Conservation (phyloP, 2,113 vertebrate genomes). For the Capreolus pygargus region DNA sequence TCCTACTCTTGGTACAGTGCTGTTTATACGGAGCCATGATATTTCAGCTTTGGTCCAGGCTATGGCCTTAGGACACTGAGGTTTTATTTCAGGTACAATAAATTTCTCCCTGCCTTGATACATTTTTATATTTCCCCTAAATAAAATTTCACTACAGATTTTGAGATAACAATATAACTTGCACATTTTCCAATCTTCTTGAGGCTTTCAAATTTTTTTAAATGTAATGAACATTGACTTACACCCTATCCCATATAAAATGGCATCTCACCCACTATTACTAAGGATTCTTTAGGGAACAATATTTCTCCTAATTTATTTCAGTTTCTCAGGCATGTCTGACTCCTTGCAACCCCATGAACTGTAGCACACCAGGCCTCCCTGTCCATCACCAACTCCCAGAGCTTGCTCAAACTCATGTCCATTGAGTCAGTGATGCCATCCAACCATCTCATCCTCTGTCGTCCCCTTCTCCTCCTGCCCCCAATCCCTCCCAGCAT, state of each 20-base stretch:
- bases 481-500: background rate
- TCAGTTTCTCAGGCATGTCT: rapidly evolving
- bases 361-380: background rate
- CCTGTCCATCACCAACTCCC: background rate
- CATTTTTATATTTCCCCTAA: background rate
- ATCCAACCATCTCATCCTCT: background rate
- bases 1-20: background rate
- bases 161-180: background rate
- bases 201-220: background rate
- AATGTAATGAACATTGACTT: background rate
- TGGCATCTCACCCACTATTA: background rate
- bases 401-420: background rate
- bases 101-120: background rate
- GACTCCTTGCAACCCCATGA: background rate
- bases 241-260: background rate
- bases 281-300: background rate
- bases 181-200: background rate
- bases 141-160: background rate
- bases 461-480: background rate
- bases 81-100: background rate
- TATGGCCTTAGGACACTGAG: background rate
- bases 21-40: background rate
- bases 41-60: background rate
- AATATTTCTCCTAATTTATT: background rate
- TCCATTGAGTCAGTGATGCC: background rate